A percentile compares a stretch with the other conserved stretches of the same genome.
These are phyloP conservation scores for Sinosuthora webbiana DNA, from an alignment of 2,113 vertebrate species.

Conservation along the genomic window DNA sequence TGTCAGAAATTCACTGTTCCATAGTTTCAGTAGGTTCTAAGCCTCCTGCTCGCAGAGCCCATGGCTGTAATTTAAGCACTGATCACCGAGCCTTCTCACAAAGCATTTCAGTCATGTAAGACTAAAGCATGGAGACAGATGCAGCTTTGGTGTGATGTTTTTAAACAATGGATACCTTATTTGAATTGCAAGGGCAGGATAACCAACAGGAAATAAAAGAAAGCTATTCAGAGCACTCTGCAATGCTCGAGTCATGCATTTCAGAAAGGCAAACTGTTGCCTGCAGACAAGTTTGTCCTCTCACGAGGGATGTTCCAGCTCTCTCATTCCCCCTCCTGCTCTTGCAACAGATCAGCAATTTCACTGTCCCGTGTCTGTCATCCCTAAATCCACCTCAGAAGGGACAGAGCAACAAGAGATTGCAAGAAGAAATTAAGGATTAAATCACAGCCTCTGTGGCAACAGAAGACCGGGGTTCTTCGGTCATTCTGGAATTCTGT, in stretches of 20 bases:
- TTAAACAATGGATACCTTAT: constrained; percentile 37
- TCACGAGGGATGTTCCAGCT: not conserved
- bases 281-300: constrained; percentile 21
- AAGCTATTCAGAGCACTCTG: not conserved
- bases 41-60: not conserved
- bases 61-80: not conserved
- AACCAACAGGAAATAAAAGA: constrained; percentile 12
- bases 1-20: not conserved
- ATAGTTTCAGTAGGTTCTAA: not conserved
- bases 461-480: not conserved
- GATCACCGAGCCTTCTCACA: not conserved
- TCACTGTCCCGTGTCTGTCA: not conserved
- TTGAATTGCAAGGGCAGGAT: constrained; percentile 7
- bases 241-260: not conserved
- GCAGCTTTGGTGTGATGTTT: not conserved
- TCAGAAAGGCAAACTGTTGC: constrained; percentile 19
- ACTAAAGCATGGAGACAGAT: constrained; percentile 5
- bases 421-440: not conserved
- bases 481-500: not conserved
- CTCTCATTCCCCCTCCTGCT: not conserved
- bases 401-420: not conserved
- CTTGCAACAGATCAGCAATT: not conserved
- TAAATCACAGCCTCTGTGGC: not conserved
- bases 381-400: not conserved
- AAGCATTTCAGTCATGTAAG: constrained; percentile 41